These are phyloP conservation scores for Lycia hirtaria DNA, from an alignment of 2,888 invertebrate species.

Conservation along the genomic window DNA sequence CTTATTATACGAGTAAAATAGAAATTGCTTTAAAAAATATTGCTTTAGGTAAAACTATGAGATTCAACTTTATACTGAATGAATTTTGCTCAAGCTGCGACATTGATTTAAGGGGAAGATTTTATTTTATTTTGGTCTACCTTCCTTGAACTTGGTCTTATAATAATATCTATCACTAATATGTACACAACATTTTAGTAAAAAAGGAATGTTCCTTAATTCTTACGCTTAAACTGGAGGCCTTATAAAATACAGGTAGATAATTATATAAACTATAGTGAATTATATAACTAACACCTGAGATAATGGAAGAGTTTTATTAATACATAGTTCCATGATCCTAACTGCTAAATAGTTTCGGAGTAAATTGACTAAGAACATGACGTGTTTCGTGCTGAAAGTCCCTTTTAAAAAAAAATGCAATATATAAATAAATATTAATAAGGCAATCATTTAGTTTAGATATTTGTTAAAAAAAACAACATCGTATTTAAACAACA, in stretches of 20 bases:
- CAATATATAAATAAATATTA: slow-evolving; percentile 5
- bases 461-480: not conserved
- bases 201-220: slow-evolving; percentile 44
- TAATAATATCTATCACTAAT: slow-evolving; percentile 71
- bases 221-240: slow-evolving; percentile 42
- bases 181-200: slow-evolving; percentile 68
- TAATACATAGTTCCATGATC: slow-evolving; percentile 47
- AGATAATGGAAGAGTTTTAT: slow-evolving; percentile 52
- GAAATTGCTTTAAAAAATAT: not conserved
- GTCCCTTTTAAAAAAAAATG: slow-evolving; percentile 31
- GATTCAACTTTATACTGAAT: not conserved
- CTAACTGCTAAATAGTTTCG: slow-evolving; percentile 68
- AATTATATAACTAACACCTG: slow-evolving; percentile 50
- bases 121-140: slow-evolving; percentile 47
- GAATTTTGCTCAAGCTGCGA: slow-evolving; percentile 1
- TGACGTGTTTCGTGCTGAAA: slow-evolving; percentile 56
- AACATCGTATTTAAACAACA: no score
- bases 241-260: slow-evolving; percentile 49
- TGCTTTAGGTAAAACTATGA: not conserved
- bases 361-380: slow-evolving; percentile 77
- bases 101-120: slow-evolving; percentile 4
- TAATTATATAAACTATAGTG: slow-evolving; percentile 46
- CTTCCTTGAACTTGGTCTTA: slow-evolving; percentile 46
- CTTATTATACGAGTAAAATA: slow-evolving; percentile 4
- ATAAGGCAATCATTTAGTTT: not conserved